These are phyloP conservation scores for Ibidorhyncha struthersii DNA, from an alignment of 2,113 vertebrate species.

Conservation along the genomic window DNA sequence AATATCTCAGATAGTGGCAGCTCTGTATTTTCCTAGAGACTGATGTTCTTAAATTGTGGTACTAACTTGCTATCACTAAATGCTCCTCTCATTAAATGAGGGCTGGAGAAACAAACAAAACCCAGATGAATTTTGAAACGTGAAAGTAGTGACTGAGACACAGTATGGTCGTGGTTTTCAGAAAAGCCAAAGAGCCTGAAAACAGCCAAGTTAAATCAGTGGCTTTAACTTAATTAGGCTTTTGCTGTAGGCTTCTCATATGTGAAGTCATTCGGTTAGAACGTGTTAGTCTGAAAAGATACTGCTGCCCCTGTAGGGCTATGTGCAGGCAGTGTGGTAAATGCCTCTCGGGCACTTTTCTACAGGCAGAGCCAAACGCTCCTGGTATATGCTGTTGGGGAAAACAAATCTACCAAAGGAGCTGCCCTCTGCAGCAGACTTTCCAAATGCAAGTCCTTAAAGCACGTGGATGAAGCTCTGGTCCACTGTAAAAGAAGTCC, in stretches of 20 bases:
- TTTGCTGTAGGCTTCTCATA: not conserved
- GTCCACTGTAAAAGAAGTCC: not conserved
- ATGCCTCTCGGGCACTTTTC: not conserved
- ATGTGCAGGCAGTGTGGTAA: accelerated
- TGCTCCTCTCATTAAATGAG: not conserved
- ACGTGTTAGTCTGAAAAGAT: not conserved
- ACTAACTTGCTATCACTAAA: not conserved
- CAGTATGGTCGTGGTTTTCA: not conserved
- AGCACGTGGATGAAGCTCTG: not conserved
- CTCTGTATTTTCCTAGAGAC: not conserved
- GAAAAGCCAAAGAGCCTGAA: not conserved
- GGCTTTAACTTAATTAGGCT: not conserved
- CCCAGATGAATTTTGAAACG: not conserved
- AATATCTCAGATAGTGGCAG: not conserved
- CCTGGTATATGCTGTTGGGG: not conserved
- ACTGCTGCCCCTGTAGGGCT: accelerated
- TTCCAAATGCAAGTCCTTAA: accelerated
- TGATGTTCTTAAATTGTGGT: not conserved
- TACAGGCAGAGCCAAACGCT: accelerated
- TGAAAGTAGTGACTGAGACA: not conserved
- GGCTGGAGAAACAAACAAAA: not conserved
- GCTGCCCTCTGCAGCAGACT: not conserved
- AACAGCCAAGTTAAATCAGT: not conserved
- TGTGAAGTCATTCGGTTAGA: accelerated
- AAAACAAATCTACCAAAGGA: not conserved